Evolutionary conservation across 2,888 invertebrate genomes (phyloP).

Genomic region (Troglohyphantes excavatus): DNA sequence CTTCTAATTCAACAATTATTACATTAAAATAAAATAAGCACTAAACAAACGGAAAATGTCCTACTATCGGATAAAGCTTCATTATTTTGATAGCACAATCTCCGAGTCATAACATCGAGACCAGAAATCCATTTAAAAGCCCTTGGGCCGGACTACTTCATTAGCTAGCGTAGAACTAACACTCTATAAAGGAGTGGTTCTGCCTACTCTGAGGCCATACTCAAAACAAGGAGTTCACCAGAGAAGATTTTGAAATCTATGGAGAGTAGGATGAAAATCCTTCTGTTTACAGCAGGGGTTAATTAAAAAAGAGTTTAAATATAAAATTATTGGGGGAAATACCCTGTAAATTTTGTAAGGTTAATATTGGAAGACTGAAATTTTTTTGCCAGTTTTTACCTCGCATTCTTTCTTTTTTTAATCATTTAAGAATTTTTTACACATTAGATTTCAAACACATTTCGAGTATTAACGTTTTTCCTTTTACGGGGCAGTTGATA

Average conservation of each 20-base stretch:
- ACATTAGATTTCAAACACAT: no score
- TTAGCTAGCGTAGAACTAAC: slow-evolving; percentile 12
- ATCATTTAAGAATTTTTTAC: no score
- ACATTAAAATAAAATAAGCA: no score
- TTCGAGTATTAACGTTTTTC: no score
- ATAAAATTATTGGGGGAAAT: no score
- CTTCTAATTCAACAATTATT: no score
- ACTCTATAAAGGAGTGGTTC: slow-evolving; percentile 31
- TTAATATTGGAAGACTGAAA: no score
- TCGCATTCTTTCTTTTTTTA: not conserved
- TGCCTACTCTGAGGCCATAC: slow-evolving; percentile 5
- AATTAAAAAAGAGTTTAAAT: no score
- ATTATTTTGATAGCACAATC: slow-evolving; percentile 20
- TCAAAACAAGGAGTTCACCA: slow-evolving; percentile 15
- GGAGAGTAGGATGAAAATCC: no score
- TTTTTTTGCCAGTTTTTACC: not conserved
- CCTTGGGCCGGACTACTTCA: slow-evolving; percentile 27
- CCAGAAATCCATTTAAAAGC: slow-evolving; percentile 32
- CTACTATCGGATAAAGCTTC: slow-evolving; percentile 11
- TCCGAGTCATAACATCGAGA: slow-evolving; percentile 15
- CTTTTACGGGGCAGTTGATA: no score
- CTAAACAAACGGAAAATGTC: not conserved
- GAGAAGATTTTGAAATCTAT: not conserved
- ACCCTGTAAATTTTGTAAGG: no score
- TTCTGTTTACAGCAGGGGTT: no score